Conservation (phyloP, 2,888 invertebrate species). For the Agrochola lota region DNA sequence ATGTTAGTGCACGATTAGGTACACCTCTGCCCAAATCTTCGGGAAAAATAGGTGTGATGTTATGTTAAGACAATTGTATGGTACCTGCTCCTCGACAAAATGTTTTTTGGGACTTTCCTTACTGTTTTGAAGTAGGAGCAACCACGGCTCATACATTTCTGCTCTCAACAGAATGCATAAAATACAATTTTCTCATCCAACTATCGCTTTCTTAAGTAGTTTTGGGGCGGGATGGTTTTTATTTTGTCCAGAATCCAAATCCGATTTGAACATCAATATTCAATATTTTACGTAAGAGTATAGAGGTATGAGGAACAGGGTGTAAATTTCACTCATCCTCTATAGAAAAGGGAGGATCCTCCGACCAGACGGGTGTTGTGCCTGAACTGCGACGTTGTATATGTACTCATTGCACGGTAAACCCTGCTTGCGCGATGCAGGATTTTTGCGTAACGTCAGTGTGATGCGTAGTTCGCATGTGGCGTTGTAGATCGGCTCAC, state of each 20-base stretch:
- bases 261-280: constrained; percentile 12
- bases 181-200: constrained; percentile 6
- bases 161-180: not conserved
- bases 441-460: too few species aligned
- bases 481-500: too few species aligned
- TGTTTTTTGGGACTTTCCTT: not conserved
- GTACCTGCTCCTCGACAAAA: not conserved
- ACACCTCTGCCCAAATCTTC: too few species aligned
- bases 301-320: too few species aligned
- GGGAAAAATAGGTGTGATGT: not conserved
- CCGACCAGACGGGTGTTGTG: too few species aligned
- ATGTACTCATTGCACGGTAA: too few species aligned
- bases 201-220: not conserved
- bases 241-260: constrained; percentile 14
- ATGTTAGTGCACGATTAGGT: too few species aligned
- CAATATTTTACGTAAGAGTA: not conserved
- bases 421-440: too few species aligned
- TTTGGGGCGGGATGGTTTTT: not conserved
- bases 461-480: too few species aligned
- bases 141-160: not conserved
- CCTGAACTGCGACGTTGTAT: too few species aligned
- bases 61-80: not conserved
- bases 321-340: too few species aligned
- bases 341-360: too few species aligned
- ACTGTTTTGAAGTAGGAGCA: not conserved